Percentiles rank a stretch among this genome's conserved stretches.
Evolutionary conservation across 2,888 invertebrate species (phyloP).

Genomic region (Dysmachus trigonus): DNA sequence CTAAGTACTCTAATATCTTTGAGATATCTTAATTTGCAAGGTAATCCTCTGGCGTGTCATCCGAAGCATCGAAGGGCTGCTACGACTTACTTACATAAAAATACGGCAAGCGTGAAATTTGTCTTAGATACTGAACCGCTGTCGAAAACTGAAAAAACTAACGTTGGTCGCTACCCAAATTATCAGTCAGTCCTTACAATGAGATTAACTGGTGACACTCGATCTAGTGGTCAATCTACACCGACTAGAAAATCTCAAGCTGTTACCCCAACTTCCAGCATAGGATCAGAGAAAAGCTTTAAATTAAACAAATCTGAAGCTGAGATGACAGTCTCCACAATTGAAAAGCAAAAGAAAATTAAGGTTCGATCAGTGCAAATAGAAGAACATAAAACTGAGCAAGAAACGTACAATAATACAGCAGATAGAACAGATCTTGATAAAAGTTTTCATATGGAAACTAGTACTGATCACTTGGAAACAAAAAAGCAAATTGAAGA

Average conservation of each 20-base stretch:
- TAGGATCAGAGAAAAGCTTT: constrained; percentile 56
- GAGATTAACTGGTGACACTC: constrained; percentile 13
- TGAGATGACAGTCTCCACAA: constrained; percentile 19
- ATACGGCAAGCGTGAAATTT: constrained; percentile 68
- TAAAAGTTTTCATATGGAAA: background rate
- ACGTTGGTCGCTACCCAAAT: constrained; percentile 64
- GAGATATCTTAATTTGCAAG: constrained; percentile 67
- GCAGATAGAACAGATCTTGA: background rate
- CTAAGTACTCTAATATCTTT: constrained; percentile 68
- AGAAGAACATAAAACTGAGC: constrained; percentile 53
- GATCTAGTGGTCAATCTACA: constrained; percentile 46
- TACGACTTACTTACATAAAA: constrained; percentile 68
- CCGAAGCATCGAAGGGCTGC: constrained; percentile 69
- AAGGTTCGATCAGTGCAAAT: constrained; percentile 65
- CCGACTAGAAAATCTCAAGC: constrained; percentile 44
- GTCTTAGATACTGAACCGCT: constrained; percentile 67
- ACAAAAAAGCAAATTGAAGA: constrained; percentile 70
- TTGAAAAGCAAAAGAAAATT: constrained; percentile 54
- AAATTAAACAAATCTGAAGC: constrained; percentile 39
- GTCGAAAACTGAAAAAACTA: constrained; percentile 66
- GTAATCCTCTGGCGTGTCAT: constrained; percentile 73
- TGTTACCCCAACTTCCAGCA: constrained; percentile 59
- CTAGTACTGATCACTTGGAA: constrained; percentile 66
- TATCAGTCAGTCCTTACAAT: constrained; percentile 45
- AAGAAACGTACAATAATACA: background rate